Base-by-base conservation (phyloP, 64 coral and sea anemone species). In the Catalaphyllia jardinei region DNA sequence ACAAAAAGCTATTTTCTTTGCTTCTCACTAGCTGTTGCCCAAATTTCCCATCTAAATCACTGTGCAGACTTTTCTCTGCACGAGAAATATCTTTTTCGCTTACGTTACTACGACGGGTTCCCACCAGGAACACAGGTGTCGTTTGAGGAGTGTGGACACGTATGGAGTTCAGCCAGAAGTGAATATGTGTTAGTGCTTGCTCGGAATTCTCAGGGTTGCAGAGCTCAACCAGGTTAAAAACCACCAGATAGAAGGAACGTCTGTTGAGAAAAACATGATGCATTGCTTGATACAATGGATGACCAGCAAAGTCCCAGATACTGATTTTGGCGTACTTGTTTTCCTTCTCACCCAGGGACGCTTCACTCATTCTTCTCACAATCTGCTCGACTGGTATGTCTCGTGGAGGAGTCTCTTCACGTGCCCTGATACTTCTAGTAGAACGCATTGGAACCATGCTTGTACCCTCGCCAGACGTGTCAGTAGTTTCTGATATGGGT, bases 221-320 rank as follows among this genome's bases (percentile, higher is more conserved):
- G 54, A 96, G 83, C 59, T 86, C 75, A 51, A 76, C 20, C 1
- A 96, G 65, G 39, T 77, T 96, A 10, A 92, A 92, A 9, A 96
- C 94, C 10, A 96, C 74, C 1, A 96, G 62, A 83, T 89, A 96
- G 39, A 92, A 92, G 24, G 89, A 88, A 12, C 94, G 89, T 17
- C 78, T 65, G 80, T 96, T 92, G 24, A 96, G 60, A 55, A 96
- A 96, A 38, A 96, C 80, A 80, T 96, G 94, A 28, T 96, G 94
- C 94, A 96, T 96, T 18, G 94, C 79, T 88, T 96, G 67, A 79
- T 96, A 96, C 28, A 96, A 33, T 5, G 89, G 60, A 65, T 95
- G 94, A 2, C 94, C 94, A 22, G 94, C 94, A 86, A 95, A 95
- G 50, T 95, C 94, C 94, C 90, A 95, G 52, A 92, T 89, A 57